Evolutionary conservation across 2,888 invertebrate species (phyloP), one percentile per base, ranked within the genome.

Genomic region (Acronicta aceris): DNA sequence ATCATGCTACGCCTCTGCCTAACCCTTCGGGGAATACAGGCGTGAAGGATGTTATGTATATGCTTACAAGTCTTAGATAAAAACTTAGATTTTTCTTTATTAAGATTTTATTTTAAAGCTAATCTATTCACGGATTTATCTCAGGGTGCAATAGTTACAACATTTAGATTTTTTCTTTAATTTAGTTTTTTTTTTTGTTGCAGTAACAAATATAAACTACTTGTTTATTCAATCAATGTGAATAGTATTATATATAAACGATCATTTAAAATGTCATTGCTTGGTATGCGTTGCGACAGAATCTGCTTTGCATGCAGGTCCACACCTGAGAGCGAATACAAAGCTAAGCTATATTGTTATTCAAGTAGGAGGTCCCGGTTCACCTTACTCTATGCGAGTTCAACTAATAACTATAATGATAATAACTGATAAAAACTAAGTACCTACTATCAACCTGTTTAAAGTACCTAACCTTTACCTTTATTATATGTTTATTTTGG

Each of bases 271-370:
- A 82, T 81, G 79, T 77, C 78, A 82, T 64, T 72, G 78, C 65
- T 49, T 63, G 81, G 85, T 85, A 88, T 86, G 85, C 76, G 59
- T 89, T 90, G 82, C 87, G 82, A 91, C 89, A 90, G 81, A 83
- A 79, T 66, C 81, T 81, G 78, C 69, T 91, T 87, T 81, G 84
- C 84, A 90, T 91, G 86, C 88, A 83, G 81, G 78, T 81, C 86
- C 79, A 84, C 85, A 81, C 74, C 59, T 66, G 74, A 61, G 71
- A 68, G 76, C 79, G 73, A 82, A 86, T 84, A 83, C 83, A 82
- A 82, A 80, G 79, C 82, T 80, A 75, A 80, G 63, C 69, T 69
- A 61, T 82, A 87, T 87, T 84, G 78, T 87, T 86, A 88, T 88
- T 86, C 85, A 85, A 84, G 80, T 85, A 85, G 81, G 82, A 85